Base-by-base conservation (phyloP, 2,888 invertebrate genomes). In the Callinectes sapidus region DNA sequence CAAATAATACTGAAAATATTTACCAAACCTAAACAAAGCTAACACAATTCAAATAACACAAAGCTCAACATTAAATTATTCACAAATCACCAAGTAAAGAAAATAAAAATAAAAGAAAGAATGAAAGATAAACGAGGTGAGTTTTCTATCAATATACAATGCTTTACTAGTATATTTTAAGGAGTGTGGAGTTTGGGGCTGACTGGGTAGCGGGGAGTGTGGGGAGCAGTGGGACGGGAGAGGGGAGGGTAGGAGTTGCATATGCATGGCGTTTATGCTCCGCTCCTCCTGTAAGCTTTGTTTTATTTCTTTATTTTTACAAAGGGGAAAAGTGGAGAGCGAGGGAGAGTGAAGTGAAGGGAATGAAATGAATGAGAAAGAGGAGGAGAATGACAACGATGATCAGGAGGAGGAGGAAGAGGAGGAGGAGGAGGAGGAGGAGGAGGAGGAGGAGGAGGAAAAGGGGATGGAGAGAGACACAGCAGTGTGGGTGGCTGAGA, bases 401-500 rank as follows among this genome's bases (percentile, higher is more conserved):
- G 5, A 55, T 3, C 6, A 61, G 61, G 61, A 61, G 61, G 61
- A 61, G 61, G 61, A 61, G 28, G 71, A 71, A 28, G 71, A 71
- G 71, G 71, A 71, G 71, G 28, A 71, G 71, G 28, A 71, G 71
- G 71, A 71, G 71, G 71, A 71, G 71, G 28, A 71, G 71, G 71
- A 71, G 71, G 71, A 71, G 71, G 71, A 28, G 28, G 71, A 71
- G n/a, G 71, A 71, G 28, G 71, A 71, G 71, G 28, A 71, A 28
- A 10, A 71, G 71, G 71, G 71, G 71, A 71, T 13, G 32, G 2
- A n/a, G n/a, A n/a, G 35, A 23, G 61, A 61, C 18, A 18, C 1
- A 18, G 61, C 16, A 23, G 61, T 61, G 61, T 16, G 23, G 61
- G 61, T 61, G 61, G 61, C 61, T 18, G 18, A 18, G 61, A 18